phyloP scores from a whole-genome alignment of 2,888 invertebrate genomes.

The Taenaris catops region DNA sequence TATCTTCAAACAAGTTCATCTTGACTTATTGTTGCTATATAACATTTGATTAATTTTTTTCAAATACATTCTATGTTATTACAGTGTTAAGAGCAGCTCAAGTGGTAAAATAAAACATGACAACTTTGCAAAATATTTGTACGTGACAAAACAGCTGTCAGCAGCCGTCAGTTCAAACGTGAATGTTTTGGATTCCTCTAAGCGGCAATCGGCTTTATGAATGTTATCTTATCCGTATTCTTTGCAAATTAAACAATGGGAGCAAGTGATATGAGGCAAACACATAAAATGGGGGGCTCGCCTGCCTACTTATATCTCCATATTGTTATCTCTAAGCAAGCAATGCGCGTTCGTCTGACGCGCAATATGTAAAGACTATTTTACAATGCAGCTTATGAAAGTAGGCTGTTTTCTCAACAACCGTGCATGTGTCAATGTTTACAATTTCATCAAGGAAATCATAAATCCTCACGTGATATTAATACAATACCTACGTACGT shows the following conservation, averaged over 20 bases:
- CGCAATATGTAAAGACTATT: constrained; percentile 8
- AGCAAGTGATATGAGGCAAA: constrained; percentile 33
- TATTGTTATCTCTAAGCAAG: constrained; percentile 28
- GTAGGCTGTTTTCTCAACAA: constrained; percentile 6
- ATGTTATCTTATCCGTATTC: constrained; percentile 30
- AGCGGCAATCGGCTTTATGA: constrained; percentile 14
- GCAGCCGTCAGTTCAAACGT: constrained; percentile 12
- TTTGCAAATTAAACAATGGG: constrained; percentile 40
- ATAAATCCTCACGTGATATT: constrained; percentile 3
- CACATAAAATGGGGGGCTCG: constrained; percentile 45
- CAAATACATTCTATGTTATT: too few relatives aligned
- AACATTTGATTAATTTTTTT: too few relatives aligned
- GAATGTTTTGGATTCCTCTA: constrained; percentile 24
- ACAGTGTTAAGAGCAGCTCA: too few relatives aligned
- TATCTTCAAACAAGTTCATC: too few relatives aligned
- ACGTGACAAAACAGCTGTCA: constrained; percentile 22
- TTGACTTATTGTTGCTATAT: too few relatives aligned
- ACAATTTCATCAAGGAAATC: constrained; percentile 13
- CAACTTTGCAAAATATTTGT: constrained; percentile 24
- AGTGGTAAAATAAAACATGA: too few relatives aligned
- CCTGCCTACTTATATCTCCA: constrained; percentile 29
- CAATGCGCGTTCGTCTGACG: constrained; percentile 29
- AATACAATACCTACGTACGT: too few relatives aligned
- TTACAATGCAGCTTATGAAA: constrained; percentile 12
- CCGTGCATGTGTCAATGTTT: constrained; percentile 7